These are phyloP conservation scores for Dryas iulia DNA, from an alignment of 1,140 invertebrate genomes.

Conservation along the genomic window DNA sequence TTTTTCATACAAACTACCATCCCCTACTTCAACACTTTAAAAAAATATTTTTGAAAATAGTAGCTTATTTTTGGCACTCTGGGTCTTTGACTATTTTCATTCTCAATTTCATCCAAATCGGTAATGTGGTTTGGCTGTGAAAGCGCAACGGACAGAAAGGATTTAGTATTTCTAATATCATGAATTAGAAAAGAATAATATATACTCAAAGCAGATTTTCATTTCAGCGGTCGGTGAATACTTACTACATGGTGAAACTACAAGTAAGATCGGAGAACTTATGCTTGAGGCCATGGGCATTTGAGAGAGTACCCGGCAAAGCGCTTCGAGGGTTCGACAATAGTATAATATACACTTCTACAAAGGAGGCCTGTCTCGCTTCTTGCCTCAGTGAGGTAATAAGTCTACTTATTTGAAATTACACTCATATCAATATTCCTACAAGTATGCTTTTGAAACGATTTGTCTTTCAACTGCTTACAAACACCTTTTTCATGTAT, in stretches of 20 bases:
- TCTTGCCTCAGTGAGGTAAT: conserved; percentile 94
- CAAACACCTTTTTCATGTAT: conserved; percentile 48
- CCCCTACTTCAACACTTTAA: too few species aligned
- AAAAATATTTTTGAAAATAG: too few species aligned
- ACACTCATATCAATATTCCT: conserved; percentile 39
- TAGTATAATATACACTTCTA: conserved; percentile 94
- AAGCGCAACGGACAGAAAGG: too few species aligned
- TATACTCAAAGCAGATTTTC: background rate
- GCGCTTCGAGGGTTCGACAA: conserved; percentile 94
- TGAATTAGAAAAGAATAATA: background rate
- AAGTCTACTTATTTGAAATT: conserved; percentile 45
- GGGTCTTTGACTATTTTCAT: too few species aligned
- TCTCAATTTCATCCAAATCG: too few species aligned
- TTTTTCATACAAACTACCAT: too few species aligned
- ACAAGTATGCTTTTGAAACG: conserved; percentile 33
- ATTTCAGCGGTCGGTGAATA: conserved; percentile 89
- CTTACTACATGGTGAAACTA: conserved; percentile 97
- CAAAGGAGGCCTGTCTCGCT: conserved; percentile 95
- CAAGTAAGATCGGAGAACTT: conserved; percentile 95
- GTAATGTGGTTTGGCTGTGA: too few species aligned
- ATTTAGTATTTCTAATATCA: too few species aligned
- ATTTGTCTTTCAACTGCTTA: conserved; percentile 38
- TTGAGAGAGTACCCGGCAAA: conserved; percentile 95
- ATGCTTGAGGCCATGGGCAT: conserved; percentile 94
- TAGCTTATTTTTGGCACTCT: too few species aligned